These are phyloP conservation scores for Hoplostethus mediterraneus DNA, from an alignment of 2,797 vertebrate species.

Conservation along the genomic window DNA sequence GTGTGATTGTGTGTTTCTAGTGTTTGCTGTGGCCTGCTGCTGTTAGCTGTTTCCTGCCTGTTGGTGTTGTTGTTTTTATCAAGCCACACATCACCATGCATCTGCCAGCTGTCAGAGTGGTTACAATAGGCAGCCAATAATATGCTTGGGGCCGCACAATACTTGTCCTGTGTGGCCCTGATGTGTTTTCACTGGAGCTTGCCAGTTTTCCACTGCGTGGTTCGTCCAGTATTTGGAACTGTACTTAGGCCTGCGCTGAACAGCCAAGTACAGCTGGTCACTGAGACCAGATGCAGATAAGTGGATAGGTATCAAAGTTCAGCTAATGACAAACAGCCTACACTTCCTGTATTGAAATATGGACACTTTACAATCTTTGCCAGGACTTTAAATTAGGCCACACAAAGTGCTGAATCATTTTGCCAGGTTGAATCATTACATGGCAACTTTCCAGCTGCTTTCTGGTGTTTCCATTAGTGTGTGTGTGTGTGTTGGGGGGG, in stretches of 20 bases:
- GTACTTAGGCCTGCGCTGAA: conserved; percentile 4
- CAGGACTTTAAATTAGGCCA: conserved; percentile 59
- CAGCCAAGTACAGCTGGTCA: conserved; percentile 42
- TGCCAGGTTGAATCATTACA: conserved; percentile 65
- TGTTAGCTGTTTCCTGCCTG: conserved; percentile 69
- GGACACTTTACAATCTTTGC: conserved; percentile 37
- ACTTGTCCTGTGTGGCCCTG: conserved; percentile 45
- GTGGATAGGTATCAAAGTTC: conserved; percentile 19
- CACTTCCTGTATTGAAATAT: conserved; percentile 1
- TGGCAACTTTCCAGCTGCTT: conserved; percentile 71
- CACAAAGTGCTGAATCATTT: conserved; percentile 78
- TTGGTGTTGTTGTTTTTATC: conserved; percentile 65
- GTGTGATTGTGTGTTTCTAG: conserved; percentile 42
- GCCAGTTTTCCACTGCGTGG: conserved; percentile 63
- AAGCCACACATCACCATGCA: conserved; percentile 64
- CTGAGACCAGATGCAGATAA: neutral
- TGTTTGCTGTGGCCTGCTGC: conserved; percentile 60
- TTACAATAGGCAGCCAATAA: conserved; percentile 56
- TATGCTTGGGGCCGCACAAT: conserved; percentile 44
- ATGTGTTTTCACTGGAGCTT: conserved; percentile 66
- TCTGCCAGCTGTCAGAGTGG: conserved; percentile 67
- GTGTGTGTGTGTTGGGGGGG: conserved; percentile 14
- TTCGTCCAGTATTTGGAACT: conserved; percentile 47
- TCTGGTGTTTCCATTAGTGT: conserved; percentile 44
- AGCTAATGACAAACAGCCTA: conserved; percentile 5